Conservation (phyloP, 2,797 vertebrate species). For the Phataginus tetradactyla region DNA sequence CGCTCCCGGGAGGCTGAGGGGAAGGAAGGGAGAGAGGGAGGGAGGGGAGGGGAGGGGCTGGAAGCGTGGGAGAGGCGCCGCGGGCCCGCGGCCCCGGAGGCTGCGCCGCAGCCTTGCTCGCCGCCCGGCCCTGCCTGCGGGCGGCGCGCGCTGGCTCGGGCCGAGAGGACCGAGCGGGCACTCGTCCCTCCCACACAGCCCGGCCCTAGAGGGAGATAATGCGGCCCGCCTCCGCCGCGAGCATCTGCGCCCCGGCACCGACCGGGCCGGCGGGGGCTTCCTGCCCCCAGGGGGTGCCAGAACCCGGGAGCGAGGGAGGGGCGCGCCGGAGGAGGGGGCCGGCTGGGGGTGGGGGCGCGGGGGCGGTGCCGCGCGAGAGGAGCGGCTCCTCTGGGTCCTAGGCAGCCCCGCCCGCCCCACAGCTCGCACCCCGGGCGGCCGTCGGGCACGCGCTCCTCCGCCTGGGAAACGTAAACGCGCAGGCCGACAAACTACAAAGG, state of each 20-base stretch:
- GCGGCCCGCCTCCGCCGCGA: not conserved
- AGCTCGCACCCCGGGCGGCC: not conserved
- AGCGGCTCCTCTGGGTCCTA: conserved; percentile 57
- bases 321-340: not conserved
- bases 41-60: not conserved
- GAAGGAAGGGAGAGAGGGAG: not conserved
- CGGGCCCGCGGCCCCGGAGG: not conserved
- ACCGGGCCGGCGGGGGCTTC: not conserved
- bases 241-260: not conserved
- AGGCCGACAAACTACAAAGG: conserved; percentile 68
- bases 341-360: not conserved
- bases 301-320: not conserved
- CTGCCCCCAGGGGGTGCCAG: not conserved
- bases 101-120: not conserved
- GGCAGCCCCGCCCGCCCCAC: not conserved
- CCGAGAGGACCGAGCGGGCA: not conserved
- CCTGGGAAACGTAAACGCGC: conserved; percentile 45
- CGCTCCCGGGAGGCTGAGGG: not conserved
- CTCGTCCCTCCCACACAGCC: not conserved
- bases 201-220: not conserved
- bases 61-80: conserved; percentile 44
- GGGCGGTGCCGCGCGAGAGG: not conserved
- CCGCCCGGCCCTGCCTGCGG: not conserved
- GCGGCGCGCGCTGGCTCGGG: not conserved
- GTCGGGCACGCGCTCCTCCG: conserved; percentile 41